Base-by-base conservation (phyloP, 2,888 invertebrate species). In the Apodemia duryi region DNA sequence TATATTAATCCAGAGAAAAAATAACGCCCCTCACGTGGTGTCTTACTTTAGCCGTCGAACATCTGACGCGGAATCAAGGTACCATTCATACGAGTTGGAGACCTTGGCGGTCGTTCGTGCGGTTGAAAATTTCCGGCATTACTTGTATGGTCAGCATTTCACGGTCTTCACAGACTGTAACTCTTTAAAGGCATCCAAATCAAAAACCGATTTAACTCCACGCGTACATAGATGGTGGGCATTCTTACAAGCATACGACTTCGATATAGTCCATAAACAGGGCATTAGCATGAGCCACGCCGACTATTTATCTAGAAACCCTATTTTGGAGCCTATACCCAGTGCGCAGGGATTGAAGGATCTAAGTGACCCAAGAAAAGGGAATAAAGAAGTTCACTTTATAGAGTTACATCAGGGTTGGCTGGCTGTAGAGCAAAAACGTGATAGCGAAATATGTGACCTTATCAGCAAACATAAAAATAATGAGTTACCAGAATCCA, bases 201-300 rank as follows among this genome's bases (percentile, higher is more conserved):
- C 38, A 2, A 74, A 75, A 64, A 64, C 51, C 0, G 71, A 76
- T n/a, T 52, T 76, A 6, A 71, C 69, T 3, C 73, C 72, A 1
- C 65, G 74, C 1, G 72, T 75, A 0, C 71, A 74, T 38, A 62
- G 75, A 2, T 77, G 75, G 74, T 75, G 74, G 73, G 70, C 72
- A 5, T 62, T 61, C 28, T n/a, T 65, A 6, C 76, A 75, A n/a
- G 52, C 68, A 1, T 74, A 63, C 10, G 65, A 69, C 9, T 75
- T 74, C n/a, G 54, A 68, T 1, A 69, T 76, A 0, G 46, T 66
- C 1, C 71, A 74, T 60, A 57, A 65, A 21, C 67, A 72, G 28
- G 75, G 74, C 0, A 64, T 51, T 5, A 62, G 64, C 29, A 72
- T 74, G 71, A 62, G 32, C 1, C 75, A 75, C 21, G 75, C 69